A percentile compares a stretch with the other conserved stretches of the same genome.
These are phyloP conservation scores for Morpho deidamia DNA, from an alignment of 2,888 invertebrate species.

Conservation along the genomic window DNA sequence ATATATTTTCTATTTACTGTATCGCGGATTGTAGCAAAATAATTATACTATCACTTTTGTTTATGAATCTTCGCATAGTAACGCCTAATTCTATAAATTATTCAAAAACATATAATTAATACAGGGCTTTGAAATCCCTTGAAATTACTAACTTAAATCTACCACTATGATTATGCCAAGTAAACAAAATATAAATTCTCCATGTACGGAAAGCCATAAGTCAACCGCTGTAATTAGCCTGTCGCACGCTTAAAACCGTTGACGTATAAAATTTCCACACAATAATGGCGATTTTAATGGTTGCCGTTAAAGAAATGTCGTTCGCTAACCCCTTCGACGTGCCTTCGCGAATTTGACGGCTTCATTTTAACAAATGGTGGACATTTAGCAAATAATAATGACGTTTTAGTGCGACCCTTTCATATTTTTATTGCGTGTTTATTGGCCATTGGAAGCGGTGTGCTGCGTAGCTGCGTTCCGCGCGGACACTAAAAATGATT, in stretches of 20 bases:
- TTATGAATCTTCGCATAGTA: too few species aligned
- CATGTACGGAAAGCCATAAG: constrained; percentile 34
- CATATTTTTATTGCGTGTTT: constrained; percentile 74
- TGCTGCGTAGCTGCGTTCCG: constrained; percentile 47
- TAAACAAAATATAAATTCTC: not conserved
- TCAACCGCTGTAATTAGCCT: constrained; percentile 44
- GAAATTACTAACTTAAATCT: not conserved
- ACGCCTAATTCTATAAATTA: too few species aligned
- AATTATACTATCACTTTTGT: too few species aligned
- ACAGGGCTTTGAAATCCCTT: too few species aligned
- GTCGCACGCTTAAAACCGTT: constrained; percentile 38
- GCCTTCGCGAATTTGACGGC: constrained; percentile 52
- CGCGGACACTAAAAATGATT: constrained; percentile 63
- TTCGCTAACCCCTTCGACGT: constrained; percentile 41
- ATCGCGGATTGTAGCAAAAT: too few species aligned
- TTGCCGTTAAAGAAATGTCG: constrained; percentile 29
- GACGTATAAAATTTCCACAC: constrained; percentile 27
- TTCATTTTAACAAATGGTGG: constrained; percentile 70
- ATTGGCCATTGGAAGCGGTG: constrained; percentile 67
- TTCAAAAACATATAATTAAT: too few species aligned
- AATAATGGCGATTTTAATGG: constrained; percentile 29
- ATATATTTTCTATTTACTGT: too few species aligned
- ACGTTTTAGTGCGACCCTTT: constrained; percentile 67
- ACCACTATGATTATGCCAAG: constrained; percentile 4
- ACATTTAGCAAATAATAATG: constrained; percentile 68